phyloP scores from a whole-genome alignment of 2,797 vertebrate species.

The Astyanax mexicanus region DNA sequence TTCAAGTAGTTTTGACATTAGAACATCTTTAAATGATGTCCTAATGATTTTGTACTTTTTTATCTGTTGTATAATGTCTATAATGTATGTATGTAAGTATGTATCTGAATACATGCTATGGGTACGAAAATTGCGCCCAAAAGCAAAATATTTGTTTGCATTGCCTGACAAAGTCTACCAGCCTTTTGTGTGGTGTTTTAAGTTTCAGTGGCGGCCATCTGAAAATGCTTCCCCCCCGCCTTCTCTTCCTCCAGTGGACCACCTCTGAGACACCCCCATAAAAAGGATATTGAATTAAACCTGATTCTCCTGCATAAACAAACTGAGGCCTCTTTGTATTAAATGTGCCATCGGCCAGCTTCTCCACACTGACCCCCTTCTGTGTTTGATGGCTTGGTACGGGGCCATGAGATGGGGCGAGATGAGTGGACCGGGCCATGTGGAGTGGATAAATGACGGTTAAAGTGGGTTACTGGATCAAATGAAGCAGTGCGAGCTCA shows the following conservation, averaged over 20 bases:
- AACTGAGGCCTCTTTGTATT: slow-evolving; percentile 42
- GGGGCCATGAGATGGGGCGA: slow-evolving; percentile 9
- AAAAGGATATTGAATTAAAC: slow-evolving; percentile 46
- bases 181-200: slow-evolving; percentile 33
- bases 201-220: slow-evolving; percentile 45
- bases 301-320: slow-evolving; percentile 47
- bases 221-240: slow-evolving; percentile 33
- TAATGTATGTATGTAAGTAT: too few relatives aligned
- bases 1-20: background rate
- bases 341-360: slow-evolving; percentile 32
- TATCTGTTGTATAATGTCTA: too few relatives aligned
- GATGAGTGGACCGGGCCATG: slow-evolving; percentile 15
- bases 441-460: slow-evolving; percentile 11
- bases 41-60: background rate
- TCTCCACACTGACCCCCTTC: slow-evolving; percentile 22
- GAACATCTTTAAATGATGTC: background rate
- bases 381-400: slow-evolving; percentile 39
- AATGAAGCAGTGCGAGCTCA: slow-evolving; percentile 14
- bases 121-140: slow-evolving; percentile 2
- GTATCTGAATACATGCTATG: slow-evolving; percentile 6
- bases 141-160: slow-evolving; percentile 39
- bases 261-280: slow-evolving; percentile 42
- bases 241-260: slow-evolving; percentile 26
- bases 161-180: slow-evolving; percentile 35
- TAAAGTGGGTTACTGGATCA: slow-evolving; percentile 30